A percentile compares a stretch with the other conserved stretches of the same genome.
phyloP scores from a whole-genome alignment of 1,140 invertebrate species.

The Varroa destructor region DNA sequence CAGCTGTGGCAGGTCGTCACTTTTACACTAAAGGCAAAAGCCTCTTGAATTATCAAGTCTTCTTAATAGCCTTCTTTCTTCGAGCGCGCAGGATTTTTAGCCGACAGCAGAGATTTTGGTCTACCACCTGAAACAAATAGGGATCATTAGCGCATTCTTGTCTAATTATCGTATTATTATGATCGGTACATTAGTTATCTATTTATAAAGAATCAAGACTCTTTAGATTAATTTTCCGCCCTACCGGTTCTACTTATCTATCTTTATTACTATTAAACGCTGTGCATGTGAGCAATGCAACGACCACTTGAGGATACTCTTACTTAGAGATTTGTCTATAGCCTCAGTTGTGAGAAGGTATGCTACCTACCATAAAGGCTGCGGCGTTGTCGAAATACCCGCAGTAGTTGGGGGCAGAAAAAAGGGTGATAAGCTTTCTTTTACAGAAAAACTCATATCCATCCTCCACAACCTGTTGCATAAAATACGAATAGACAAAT shows the following conservation, averaged over 20 bases:
- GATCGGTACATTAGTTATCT: neutral
- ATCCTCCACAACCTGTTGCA: constrained; percentile 48
- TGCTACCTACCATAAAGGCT: constrained; percentile 83
- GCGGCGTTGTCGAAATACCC: constrained; percentile 99
- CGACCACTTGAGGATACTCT: no score
- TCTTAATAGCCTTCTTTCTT: constrained; percentile 4
- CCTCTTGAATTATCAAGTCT: neutral
- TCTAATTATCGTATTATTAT: neutral
- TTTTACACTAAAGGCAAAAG: no score
- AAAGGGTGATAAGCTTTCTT: constrained; percentile 66
- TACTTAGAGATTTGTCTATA: no score
- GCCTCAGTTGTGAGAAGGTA: no score
- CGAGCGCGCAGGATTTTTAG: constrained; percentile 11
- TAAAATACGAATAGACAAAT: constrained; percentile 38
- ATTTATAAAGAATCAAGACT: neutral
- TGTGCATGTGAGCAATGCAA: no score
- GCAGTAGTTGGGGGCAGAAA: constrained; percentile 93
- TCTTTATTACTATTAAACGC: no score
- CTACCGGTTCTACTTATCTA: no score
- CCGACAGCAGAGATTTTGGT: constrained; percentile 23
- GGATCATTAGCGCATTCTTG: neutral
- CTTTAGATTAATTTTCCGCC: neutral
- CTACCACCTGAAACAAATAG: neutral
- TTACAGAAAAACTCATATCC: constrained; percentile 51
- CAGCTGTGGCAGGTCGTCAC: no score